Evolutionary conservation across 2,113 vertebrate genomes (phyloP), one percentile per base, ranked within the genome.

Genomic region (Pycnonotus jocosus): DNA sequence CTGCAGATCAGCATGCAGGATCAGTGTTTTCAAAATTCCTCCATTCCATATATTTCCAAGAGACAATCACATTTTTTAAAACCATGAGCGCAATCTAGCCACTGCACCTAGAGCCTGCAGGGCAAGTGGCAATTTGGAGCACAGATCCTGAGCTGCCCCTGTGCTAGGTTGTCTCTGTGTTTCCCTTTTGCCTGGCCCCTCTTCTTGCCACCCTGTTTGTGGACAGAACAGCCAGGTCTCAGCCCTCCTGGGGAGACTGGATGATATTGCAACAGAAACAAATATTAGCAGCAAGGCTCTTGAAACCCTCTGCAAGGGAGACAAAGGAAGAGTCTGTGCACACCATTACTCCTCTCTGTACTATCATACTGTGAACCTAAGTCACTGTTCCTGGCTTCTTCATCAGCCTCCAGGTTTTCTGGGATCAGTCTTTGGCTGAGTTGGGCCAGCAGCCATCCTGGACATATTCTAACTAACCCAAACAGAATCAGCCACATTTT

Each of bases 61-160:
- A 80, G 15, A 77, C 84, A 79, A 12, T 3, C 4, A 6, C 15
- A 16, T n/a, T 56, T 86, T 83, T 71, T 3, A 51, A 64, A 92
- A 40, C 9, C 30, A 15, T 18, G 50, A 44, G 11, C 11, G 13
- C n/a, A 61, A 84, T 48, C 38, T 25, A 70, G 15, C 24, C 54
- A 61, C 27, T 44, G 12, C 15, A 53, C 13, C 56, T 28, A 35
- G 25, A 78, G 14, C 11, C 50, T 44, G 12, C 20, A 44, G 33
- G 23, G 45, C 20, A 69, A n/a, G 16, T 28, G 37, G 27, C 11
- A 25, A 24, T 72, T 79, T 51, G 22, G 37, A 77, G 20, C 13
- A 5, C 53, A 71, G 10, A 33, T 31, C 57, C 21, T 23, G 40
- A 76, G 28, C 18, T 0, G 0, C 9, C 10, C 3, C 42, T 38